A percentile compares a stretch with the other conserved stretches of the same genome.
phyloP scores from a whole-genome alignment of 2,888 invertebrate genomes.

The Microctonus aethiopoides region DNA sequence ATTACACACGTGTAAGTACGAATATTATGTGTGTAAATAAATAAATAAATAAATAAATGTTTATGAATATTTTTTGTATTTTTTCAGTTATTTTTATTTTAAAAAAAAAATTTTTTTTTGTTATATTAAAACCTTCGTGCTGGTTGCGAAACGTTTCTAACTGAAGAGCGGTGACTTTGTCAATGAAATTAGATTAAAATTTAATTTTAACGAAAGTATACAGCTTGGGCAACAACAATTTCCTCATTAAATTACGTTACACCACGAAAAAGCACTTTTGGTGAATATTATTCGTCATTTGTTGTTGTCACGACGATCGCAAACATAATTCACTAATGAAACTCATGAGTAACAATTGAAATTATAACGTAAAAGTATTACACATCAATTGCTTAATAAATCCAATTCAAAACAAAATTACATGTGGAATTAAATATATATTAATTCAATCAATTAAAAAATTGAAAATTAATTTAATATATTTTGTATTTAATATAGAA shows the following conservation, averaged over 20 bases:
- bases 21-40: too few relatives aligned
- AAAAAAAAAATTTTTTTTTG: background rate
- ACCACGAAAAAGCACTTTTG: constrained; percentile 15
- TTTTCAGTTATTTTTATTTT: background rate
- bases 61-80: background rate
- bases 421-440: too few relatives aligned
- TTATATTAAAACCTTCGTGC: background rate
- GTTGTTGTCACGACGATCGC: background rate
- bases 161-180: background rate
- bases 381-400: too few relatives aligned
- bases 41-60: background rate
- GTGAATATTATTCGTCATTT: background rate
- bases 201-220: constrained; percentile 40
- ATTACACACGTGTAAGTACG: too few relatives aligned
- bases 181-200: constrained; percentile 37
- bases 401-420: too few relatives aligned
- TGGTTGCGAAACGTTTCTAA: background rate
- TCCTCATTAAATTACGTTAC: constrained; percentile 38
- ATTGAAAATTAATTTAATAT: background rate
- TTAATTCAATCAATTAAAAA: background rate
- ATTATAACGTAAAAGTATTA: background rate
- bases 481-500: background rate
- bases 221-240: constrained; percentile 30
- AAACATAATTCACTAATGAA: constrained; percentile 8
- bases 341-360: background rate